Evolutionary conservation across 1,140 invertebrate genomes (phyloP).

Genomic region (Macrobrachium rosenbergii): DNA sequence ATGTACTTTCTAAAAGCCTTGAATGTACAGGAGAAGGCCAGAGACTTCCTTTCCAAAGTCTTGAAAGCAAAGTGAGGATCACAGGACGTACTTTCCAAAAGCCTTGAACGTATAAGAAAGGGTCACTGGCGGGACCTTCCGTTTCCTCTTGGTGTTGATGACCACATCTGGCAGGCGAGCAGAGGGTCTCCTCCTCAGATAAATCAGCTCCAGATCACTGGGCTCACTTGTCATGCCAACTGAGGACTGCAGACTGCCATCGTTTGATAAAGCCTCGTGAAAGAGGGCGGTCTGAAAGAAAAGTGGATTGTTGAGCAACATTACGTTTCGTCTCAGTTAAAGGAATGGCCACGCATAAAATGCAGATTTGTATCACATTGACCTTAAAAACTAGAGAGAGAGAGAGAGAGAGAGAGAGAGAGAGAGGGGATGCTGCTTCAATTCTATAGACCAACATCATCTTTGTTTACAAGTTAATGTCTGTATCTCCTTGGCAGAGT

Average conservation of each 20-base stretch:
- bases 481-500: too few relatives aligned
- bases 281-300: conserved; percentile 4
- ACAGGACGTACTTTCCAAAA: not conserved
- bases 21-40: not conserved
- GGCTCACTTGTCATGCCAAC: not conserved
- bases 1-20: not conserved
- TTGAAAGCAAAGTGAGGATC: not conserved
- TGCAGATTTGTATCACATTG: too few relatives aligned
- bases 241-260: conserved; percentile 21
- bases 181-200: not conserved
- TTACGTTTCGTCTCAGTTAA: not conserved
- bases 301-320: too few relatives aligned
- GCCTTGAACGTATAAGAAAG: conserved; percentile 12
- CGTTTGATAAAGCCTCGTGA: conserved; percentile 26
- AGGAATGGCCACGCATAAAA: too few relatives aligned
- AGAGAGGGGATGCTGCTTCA: too few relatives aligned
- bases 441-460: too few relatives aligned
- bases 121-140: not conserved
- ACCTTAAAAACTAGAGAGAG: too few relatives aligned
- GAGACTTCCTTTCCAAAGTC: not conserved
- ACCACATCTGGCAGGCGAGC: not conserved
- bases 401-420: too few relatives aligned
- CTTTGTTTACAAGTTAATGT: too few relatives aligned
- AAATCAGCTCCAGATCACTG: conserved; percentile 18
- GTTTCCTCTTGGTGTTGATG: not conserved